Evolutionary conservation across 2,113 vertebrate species (phyloP).

Genomic region (Sakesphorus luctuosus): DNA sequence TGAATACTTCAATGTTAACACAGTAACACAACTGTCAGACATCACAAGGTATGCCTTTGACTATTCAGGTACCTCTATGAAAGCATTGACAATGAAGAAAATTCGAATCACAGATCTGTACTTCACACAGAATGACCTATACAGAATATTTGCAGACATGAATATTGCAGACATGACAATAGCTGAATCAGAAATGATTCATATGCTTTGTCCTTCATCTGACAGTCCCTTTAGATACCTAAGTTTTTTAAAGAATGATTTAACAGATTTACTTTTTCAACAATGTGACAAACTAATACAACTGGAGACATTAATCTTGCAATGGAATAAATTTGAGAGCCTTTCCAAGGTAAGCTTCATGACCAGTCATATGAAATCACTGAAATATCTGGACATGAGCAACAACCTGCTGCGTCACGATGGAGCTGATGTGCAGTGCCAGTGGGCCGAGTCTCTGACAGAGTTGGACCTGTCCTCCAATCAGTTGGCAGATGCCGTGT

Average conservation of each 20-base stretch:
- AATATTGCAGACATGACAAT: conserved; percentile 77
- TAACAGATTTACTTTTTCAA: conserved; percentile 83
- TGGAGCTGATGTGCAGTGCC: conserved; percentile 41
- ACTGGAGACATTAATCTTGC: conserved; percentile 76
- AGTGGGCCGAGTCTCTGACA: conserved; percentile 72
- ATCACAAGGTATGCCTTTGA: rapidly evolving
- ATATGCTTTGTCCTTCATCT: conserved; percentile 84
- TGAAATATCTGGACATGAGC: conserved; percentile 82
- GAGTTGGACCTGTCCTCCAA: conserved; percentile 83
- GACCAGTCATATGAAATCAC: conserved; percentile 77
- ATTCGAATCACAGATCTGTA: conserved; percentile 10
- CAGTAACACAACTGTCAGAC: rapidly evolving
- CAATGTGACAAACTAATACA: conserved; percentile 74
- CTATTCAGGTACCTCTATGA: conserved; percentile 62
- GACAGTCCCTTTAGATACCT: conserved; percentile 75
- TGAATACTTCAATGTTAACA: conserved; percentile 51
- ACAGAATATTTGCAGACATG: conserved; percentile 81
- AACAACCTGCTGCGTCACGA: conserved; percentile 79
- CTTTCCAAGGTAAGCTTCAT: conserved; percentile 80
- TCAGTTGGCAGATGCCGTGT: conserved; percentile 73
- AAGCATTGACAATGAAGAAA: conserved; percentile 59
- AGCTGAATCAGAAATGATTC: conserved; percentile 72
- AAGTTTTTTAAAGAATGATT: conserved; percentile 80
- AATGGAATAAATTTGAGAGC: conserved; percentile 79
- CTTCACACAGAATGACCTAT: conserved; percentile 78